phyloP scores from a whole-genome alignment of 2,797 vertebrate species.

The Psittacula echo region DNA sequence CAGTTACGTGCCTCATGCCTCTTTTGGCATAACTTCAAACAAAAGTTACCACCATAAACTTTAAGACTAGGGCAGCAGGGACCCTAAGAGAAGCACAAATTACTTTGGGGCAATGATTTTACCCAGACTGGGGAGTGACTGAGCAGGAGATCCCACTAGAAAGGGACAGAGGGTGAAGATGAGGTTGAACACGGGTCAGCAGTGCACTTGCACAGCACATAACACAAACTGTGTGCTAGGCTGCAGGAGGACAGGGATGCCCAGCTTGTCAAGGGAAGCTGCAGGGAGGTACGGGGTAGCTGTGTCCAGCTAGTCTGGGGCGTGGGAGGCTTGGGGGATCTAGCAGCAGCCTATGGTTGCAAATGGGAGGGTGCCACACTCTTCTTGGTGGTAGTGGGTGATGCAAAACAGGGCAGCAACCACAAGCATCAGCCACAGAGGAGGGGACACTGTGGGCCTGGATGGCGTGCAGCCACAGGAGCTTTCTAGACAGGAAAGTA shows the following conservation, averaged over 20 bases:
- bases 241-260: neutral
- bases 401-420: neutral
- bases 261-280: neutral
- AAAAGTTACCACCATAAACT: neutral
- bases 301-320: neutral
- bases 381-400: neutral
- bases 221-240: neutral
- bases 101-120: neutral
- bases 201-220: neutral
- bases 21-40: neutral
- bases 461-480: neutral
- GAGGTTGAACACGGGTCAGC: neutral
- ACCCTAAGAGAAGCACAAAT: neutral
- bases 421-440: neutral
- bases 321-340: neutral
- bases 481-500: neutral
- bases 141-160: neutral
- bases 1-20: neutral
- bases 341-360: neutral
- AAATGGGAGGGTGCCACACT: neutral
- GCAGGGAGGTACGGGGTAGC: neutral
- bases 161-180: neutral
- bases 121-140: neutral
- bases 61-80: neutral
- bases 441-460: neutral